Base-by-base conservation (phyloP, 2,113 vertebrate species). In the Rhombomys opimus region DNA sequence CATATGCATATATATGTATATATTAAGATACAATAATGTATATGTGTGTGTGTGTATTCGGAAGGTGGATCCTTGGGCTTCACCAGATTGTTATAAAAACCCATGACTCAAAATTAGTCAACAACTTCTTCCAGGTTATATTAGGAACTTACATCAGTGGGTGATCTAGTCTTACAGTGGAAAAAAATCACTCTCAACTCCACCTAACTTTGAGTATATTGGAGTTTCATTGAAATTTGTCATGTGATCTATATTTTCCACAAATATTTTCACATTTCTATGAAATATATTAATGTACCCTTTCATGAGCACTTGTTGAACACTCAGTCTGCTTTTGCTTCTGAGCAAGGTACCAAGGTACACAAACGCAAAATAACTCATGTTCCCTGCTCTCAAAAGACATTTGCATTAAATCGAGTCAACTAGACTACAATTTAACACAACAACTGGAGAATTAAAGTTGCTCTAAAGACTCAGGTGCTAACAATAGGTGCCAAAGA, bases 181-280 rank as follows among this genome's bases (percentile, higher is more conserved):
- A 41, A 77, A 90, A 95, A 73, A 25, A 32, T 50, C 7, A 54
- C 23, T 92, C 15, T 82, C n/a, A 38, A 65, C 11, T 80, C 14
- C 68, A 12, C 5, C 7, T 38, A 94, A 63, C 18, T 85, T 86
- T 54, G 57, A 85, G n/a, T 6, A 90, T 46, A 57, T 87, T 17
- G 54, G 86, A 50, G 14, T 59, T 96, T 84, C 88, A 73, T 89
- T 92, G 78, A 92, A 88, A 23, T 52, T 91, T 65, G 57, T 38
- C 87, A 41, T 22, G 25, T 20, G 72, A 61, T 15, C 1, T 96
- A 4, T 63, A 50, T 76, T 90, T 93, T 70, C 75, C 41, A 80
- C 50, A 59, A 35, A 87, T 89, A 73, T 61, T 76, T 87, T 78
- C 61, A 59, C 50, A 23, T 52, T 89, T 87, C 68, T 91, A 65